A percentile compares a stretch with the other conserved stretches of the same genome.
These are phyloP conservation scores for Sabatieria punctata DNA, from an alignment of 2,888 invertebrate species.

Conservation along the genomic window DNA sequence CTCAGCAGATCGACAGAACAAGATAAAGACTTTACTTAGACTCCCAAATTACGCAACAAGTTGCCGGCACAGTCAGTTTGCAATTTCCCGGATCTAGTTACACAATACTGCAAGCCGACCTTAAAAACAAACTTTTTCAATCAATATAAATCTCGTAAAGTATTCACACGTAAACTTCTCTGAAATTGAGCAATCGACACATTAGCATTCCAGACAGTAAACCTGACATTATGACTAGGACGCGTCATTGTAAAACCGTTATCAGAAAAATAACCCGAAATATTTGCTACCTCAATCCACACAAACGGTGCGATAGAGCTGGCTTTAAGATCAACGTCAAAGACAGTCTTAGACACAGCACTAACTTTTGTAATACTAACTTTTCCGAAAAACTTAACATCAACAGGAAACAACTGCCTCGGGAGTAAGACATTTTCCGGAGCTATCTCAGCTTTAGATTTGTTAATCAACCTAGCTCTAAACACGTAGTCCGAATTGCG, in stretches of 20 bases:
- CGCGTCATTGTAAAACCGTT: slow-evolving; percentile 19
- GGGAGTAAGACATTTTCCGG: slow-evolving; percentile 6
- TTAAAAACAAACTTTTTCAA: background rate
- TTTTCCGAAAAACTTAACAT: slow-evolving; percentile 12
- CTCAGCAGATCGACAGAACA: no score
- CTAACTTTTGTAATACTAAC: slow-evolving; percentile 11
- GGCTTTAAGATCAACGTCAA: background rate
- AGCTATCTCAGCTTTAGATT: background rate
- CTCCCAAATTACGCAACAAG: no score
- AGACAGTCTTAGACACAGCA: background rate
- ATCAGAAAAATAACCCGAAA: slow-evolving; percentile 19
- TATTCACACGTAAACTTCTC: background rate
- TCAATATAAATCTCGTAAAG: slow-evolving; percentile 2
- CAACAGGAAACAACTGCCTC: slow-evolving; percentile 1
- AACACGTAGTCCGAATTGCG: background rate
- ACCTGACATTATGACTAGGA: background rate
- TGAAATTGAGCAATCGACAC: background rate
- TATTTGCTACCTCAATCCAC: slow-evolving; percentile 18
- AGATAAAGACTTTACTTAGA: no score
- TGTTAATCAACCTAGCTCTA: background rate
- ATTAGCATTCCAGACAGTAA: background rate
- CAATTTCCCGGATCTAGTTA: no score
- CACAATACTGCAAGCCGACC: background rate
- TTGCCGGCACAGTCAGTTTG: no score
- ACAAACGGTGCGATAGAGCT: slow-evolving; percentile 20